Conservation (phyloP, 2,113 vertebrate genomes). For the Zosterops hypoxanthus region DNA sequence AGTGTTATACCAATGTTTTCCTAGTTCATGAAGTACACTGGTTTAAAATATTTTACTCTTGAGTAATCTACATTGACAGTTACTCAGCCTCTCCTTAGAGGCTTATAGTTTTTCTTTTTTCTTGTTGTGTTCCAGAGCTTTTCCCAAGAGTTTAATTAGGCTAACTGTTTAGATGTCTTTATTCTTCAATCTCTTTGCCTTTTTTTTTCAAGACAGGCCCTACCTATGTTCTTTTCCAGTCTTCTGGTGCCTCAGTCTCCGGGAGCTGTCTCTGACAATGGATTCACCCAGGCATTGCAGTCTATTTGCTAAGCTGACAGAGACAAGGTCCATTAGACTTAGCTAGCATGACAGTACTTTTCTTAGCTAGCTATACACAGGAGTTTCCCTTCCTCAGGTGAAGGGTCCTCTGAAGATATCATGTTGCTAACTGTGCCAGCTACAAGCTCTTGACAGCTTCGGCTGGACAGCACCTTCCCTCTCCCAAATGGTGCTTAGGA, state of each 20-base stretch:
- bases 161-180: fast-evolving
- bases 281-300: background rate
- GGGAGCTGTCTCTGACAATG: background rate
- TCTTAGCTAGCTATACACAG: background rate
- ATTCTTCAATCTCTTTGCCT: background rate
- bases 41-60: background rate
- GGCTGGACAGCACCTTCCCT: background rate
- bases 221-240: background rate
- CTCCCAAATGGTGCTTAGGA: background rate
- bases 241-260: background rate
- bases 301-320: background rate
- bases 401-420: background rate
- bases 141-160: background rate
- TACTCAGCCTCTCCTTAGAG: background rate
- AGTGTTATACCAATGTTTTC: background rate
- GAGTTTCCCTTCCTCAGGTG: background rate
- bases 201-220: background rate
- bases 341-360: background rate
- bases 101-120: background rate
- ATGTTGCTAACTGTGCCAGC: background rate
- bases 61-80: background rate
- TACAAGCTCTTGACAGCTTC: background rate
- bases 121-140: background rate
- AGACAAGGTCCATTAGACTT: background rate
- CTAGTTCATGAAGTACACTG: background rate